A percentile compares a stretch with the other conserved stretches of the same genome.
Conservation (phyloP, 2,888 invertebrate genomes). For the Conchocele bisecta region DNA sequence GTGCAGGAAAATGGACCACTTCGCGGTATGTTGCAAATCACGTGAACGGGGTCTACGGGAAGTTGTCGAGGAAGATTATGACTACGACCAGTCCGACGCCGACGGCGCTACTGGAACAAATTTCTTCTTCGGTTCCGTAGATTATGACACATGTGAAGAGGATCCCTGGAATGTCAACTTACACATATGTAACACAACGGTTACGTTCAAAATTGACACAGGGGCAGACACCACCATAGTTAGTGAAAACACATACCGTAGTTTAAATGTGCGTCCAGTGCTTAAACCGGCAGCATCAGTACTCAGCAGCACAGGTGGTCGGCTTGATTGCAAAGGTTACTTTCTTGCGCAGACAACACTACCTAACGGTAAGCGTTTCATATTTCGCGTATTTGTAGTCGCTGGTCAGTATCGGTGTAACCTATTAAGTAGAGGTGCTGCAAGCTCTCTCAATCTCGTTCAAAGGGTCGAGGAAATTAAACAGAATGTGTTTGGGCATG, state of each 20-base stretch:
- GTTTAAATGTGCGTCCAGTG: not conserved
- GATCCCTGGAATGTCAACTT: constrained; percentile 21
- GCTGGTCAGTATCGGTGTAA: not conserved
- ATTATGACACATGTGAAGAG: no score
- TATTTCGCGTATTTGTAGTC: constrained; percentile 2
- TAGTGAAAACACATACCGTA: not conserved
- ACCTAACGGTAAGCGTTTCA: constrained; percentile 1
- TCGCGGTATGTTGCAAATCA: no score
- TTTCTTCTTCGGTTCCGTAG: no score
- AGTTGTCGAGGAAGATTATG: no score
- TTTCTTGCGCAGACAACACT: no score
- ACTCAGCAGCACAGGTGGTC: not conserved
- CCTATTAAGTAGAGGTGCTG: not conserved
- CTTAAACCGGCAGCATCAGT: not conserved
- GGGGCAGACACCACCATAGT: constrained; percentile 15
- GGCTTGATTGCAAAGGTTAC: not conserved
- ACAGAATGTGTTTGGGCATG: constrained; percentile 1
- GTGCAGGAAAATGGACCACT: constrained; percentile 3
- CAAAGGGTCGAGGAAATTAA: constrained; percentile 1
- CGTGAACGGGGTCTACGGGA: no score
- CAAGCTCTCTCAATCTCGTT: not conserved
- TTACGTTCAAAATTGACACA: constrained; percentile 36
- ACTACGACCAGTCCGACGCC: no score
- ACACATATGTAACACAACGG: constrained; percentile 4
- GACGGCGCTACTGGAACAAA: no score